A percentile compares a stretch with the other conserved stretches of the same genome.
phyloP scores from a whole-genome alignment of 2,797 vertebrate genomes.

The Syndactyla subalaris region DNA sequence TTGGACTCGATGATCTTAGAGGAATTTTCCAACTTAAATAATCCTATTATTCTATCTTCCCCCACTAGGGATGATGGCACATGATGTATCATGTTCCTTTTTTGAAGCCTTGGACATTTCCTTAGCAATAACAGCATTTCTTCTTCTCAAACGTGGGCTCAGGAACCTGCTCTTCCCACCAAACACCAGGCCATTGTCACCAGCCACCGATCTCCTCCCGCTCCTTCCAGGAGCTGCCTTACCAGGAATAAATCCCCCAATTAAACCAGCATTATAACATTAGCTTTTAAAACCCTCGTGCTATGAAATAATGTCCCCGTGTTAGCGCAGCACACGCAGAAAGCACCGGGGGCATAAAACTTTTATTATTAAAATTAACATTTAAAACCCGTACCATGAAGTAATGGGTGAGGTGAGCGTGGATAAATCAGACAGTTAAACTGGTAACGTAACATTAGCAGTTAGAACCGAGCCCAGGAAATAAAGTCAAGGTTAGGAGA shows the following conservation, averaged over 20 bases:
- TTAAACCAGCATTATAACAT: slow-evolving; percentile 64
- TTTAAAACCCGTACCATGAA: slow-evolving; percentile 59
- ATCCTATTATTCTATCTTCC: neutral
- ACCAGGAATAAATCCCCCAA: slow-evolving; percentile 54
- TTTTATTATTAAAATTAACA: slow-evolving; percentile 75
- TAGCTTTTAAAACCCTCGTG: slow-evolving; percentile 59
- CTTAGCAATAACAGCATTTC: neutral
- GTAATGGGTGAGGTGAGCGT: slow-evolving; percentile 50
- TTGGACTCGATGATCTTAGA: neutral
- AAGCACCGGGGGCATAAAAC: slow-evolving; percentile 32
- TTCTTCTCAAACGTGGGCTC: neutral
- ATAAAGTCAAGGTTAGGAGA: slow-evolving; percentile 69
- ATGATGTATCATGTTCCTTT: neutral
- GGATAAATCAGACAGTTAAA: slow-evolving; percentile 69
- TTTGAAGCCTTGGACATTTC: neutral
- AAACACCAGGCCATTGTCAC: neutral
- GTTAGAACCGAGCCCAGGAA: slow-evolving; percentile 52
- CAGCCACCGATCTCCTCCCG: neutral
- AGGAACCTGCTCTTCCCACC: neutral
- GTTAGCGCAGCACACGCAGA: neutral
- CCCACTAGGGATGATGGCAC: neutral
- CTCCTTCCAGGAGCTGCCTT: neutral
- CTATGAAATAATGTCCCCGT: slow-evolving; percentile 20
- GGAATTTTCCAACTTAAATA: neutral
- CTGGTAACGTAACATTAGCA: slow-evolving; percentile 41